phyloP scores from a whole-genome alignment of 2,797 vertebrate species.

The Anguilla pacifica region DNA sequence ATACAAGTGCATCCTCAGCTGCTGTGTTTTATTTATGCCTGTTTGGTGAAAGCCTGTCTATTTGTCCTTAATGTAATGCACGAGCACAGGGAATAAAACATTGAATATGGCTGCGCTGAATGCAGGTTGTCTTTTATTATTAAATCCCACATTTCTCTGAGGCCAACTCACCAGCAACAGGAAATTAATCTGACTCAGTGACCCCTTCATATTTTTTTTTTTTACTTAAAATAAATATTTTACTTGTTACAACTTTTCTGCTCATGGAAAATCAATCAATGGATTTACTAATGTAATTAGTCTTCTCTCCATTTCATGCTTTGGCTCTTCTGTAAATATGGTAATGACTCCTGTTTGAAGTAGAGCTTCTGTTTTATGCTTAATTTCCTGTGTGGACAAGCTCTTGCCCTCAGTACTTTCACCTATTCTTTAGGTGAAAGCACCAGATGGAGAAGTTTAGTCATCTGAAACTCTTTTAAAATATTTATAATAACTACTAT shows the following conservation, averaged over 20 bases:
- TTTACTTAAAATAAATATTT: constrained; percentile 9
- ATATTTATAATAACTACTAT: not conserved
- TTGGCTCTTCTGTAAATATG: not conserved
- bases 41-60: constrained; percentile 5
- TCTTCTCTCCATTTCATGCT: not conserved
- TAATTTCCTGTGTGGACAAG: not conserved
- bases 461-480: not conserved
- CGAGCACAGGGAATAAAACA: constrained; percentile 19
- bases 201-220: not conserved
- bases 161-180: constrained; percentile 12
- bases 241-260: not conserved
- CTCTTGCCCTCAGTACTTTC: not conserved
- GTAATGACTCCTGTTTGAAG: not conserved
- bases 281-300: not conserved
- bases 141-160: not conserved
- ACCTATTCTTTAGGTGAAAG: not conserved
- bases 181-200: constrained; percentile 25
- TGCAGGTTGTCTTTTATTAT: not conserved
- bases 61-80: constrained; percentile 6
- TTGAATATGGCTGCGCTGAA: not conserved
- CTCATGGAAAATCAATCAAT: not conserved
- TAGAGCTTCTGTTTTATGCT: not conserved
- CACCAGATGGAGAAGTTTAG: not conserved
- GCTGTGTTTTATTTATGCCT: constrained; percentile 4
- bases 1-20: not conserved